Evolutionary conservation across 2,888 invertebrate species (phyloP).

Genomic region (Rhogogaster chlorosoma): DNA sequence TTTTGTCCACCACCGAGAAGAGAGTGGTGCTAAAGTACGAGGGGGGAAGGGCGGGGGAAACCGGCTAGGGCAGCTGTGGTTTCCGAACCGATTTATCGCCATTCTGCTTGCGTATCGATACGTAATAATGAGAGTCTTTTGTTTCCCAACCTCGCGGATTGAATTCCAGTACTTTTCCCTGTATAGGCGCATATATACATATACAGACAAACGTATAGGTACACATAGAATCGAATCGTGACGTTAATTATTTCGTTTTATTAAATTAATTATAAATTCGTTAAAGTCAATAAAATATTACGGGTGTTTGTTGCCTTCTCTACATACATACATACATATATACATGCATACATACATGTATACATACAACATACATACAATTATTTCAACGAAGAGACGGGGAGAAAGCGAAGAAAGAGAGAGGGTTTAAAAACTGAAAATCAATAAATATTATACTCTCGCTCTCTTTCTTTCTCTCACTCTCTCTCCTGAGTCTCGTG

Average conservation of each 20-base stretch:
- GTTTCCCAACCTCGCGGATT: slow-evolving; percentile 53
- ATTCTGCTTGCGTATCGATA: slow-evolving; percentile 72
- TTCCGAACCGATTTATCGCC: slow-evolving; percentile 57
- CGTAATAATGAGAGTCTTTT: slow-evolving; percentile 74
- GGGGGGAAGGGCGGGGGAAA: not conserved
- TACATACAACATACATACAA: not conserved
- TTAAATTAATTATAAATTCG: not conserved
- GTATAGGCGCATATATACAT: not conserved
- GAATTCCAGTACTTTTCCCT: slow-evolving; percentile 8
- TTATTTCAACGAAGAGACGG: not conserved
- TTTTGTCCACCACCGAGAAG: slow-evolving; percentile 42
- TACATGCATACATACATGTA: not conserved
- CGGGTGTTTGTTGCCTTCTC: not conserved
- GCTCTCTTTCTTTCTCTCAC: not conserved
- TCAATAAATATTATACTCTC: slow-evolving; percentile 5
- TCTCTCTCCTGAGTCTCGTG: not conserved
- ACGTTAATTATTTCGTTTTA: not conserved
- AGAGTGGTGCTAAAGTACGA: not conserved
- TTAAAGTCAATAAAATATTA: not conserved
- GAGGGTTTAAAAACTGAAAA: slow-evolving; percentile 6
- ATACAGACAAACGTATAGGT: not conserved
- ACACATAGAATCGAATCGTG: not conserved
- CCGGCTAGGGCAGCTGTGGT: not conserved
- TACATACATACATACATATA: not conserved
- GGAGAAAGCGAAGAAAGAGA: not conserved